Evolutionary conservation across 2,888 invertebrate genomes (phyloP), one percentile per base, ranked within the genome.

Genomic region (Macrosiphum euphorbiae): DNA sequence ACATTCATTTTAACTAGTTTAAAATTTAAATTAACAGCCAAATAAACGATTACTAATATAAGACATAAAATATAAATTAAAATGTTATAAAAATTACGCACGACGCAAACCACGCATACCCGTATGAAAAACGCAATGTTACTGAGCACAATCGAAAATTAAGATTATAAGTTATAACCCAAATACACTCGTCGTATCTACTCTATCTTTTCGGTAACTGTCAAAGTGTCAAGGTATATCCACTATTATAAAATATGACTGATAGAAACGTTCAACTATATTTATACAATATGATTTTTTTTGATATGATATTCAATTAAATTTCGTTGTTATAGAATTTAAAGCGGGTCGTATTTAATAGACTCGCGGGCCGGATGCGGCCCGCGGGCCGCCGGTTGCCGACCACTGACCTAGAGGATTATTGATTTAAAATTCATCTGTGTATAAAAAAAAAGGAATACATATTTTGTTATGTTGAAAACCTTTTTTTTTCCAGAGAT

Each of bases 271-370:
- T 58, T 58, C 58, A 58, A 58, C 44, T 44, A 44, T 44, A 44
- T 44, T 86, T 86, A 47, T 47, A 47, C 3, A 28, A 47, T 86
- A 86, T 86, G 47, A 86, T 44, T 47, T 47, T 47, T 86, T 47
- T 86, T 86, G 86, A 86, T 86, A 86, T n/a, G 28, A 87, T 87
- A 87, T 87, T 87, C 87, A 47, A 86, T 86, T 87, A 87, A 50
- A 87, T 50, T 52, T 87, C 16, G n/a, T 87, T n/a, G 28, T 87
- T 13, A 50, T 50, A 50, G 50, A 50, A 87, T 28, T 50, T 28
- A 50, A 50, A 50, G 50, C 50, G 87, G 87, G 50, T 52, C 47
- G 87, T 52, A 50, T 87, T 28, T 1, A 47, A 47, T 47, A 10
- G 4, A 50, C 28, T 1, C 26, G 85, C 8, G 44, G 8, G 44